phyloP scores from a whole-genome alignment of 2,888 invertebrate genomes.

The Drosophila picticornis region DNA sequence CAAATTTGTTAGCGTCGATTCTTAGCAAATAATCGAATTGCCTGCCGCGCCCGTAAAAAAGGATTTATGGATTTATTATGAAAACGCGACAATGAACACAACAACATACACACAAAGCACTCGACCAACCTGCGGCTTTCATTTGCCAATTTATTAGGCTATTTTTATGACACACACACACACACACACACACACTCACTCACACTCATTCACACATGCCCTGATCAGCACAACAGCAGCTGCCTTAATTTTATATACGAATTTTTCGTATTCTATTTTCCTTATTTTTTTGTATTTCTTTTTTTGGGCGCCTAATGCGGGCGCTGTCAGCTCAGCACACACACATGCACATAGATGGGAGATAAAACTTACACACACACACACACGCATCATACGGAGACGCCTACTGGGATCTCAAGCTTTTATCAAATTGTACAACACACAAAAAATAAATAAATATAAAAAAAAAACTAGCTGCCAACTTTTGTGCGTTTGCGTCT shows the following conservation, averaged over 20 bases:
- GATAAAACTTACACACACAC: conserved; percentile 6
- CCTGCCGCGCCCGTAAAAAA: conserved; percentile 66
- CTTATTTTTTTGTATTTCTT: conserved; percentile 22
- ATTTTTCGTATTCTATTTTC: conserved; percentile 38
- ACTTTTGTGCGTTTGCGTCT: conserved; percentile 58
- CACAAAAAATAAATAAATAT: conserved; percentile 10
- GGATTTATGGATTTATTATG: conserved; percentile 79
- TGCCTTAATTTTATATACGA: conserved; percentile 54
- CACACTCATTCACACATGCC: conserved; percentile 2
- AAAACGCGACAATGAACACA: conserved; percentile 58
- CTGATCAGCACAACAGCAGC: conserved; percentile 70
- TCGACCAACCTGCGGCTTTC: conserved; percentile 64
- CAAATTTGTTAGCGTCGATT: conserved; percentile 72
- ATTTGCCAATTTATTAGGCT: conserved; percentile 75
- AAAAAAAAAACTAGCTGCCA: conserved; percentile 55
- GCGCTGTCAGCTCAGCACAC: conserved; percentile 46
- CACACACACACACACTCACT: conserved; percentile 16
- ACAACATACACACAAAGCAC: conserved; percentile 12
- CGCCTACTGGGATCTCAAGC: conserved; percentile 43
- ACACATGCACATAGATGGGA: neutral
- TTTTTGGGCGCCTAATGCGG: conserved; percentile 56
- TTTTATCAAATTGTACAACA: conserved; percentile 20
- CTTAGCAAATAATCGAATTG: conserved; percentile 74
- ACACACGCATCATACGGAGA: conserved; percentile 14
- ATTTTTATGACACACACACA: conserved; percentile 67